A percentile compares a stretch with the other conserved stretches of the same genome.
Conservation (phyloP, 92 coral and sea anemone genomes). For the Actinostola sp. region DNA sequence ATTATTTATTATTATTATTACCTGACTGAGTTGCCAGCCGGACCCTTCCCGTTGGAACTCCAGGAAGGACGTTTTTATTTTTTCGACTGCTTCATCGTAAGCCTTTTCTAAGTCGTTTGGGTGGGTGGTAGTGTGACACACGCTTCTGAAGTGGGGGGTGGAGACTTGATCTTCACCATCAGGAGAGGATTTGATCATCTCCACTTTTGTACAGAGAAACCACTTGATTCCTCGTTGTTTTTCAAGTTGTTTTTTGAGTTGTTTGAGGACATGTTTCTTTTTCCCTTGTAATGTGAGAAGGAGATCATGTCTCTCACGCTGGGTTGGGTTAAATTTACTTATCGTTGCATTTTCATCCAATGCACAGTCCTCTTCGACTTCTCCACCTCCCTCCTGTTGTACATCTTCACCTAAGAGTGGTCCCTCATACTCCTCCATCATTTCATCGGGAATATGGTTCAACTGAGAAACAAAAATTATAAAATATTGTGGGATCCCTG, state of each 20-base stretch:
- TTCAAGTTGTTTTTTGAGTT: constrained; percentile 14
- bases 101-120: constrained; percentile 17
- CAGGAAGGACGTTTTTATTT: no score
- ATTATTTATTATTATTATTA: no score
- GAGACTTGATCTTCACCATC: constrained; percentile 23
- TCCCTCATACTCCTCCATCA: no score
- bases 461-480: no score
- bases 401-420: no score
- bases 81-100: constrained; percentile 14
- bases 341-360: no score
- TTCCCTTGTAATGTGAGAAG: constrained; percentile 3
- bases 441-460: no score
- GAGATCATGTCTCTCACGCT: constrained; percentile 26
- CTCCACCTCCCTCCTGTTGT: no score
- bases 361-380: no score
- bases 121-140: constrained; percentile 13
- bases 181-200: constrained; percentile 5
- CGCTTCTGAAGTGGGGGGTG: constrained; percentile 48
- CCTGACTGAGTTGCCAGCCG: constrained; percentile 30
- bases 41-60: no score
- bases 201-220: constrained; percentile 14
- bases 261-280: constrained; percentile 3
- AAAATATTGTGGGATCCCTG: no score
- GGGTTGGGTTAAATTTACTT: constrained; percentile 19
- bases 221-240: constrained; percentile 24